Evolutionary conservation across 2,797 vertebrate species (phyloP).

Genomic region (Girardinus metallicus): DNA sequence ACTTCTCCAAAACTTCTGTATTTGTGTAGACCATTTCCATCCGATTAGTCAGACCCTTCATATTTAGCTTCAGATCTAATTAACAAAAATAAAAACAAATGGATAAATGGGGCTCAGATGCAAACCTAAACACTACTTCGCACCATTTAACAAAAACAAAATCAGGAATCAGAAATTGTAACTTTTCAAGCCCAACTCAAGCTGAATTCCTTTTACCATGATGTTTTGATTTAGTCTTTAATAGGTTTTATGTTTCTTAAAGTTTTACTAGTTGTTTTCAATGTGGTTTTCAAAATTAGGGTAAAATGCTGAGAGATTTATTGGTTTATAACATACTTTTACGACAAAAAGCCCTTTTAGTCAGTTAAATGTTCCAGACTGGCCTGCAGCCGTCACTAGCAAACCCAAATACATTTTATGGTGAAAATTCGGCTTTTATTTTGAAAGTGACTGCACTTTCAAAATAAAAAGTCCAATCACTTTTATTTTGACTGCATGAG

Average conservation of each 20-base stretch:
- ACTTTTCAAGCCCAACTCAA: neutral
- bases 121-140: neutral
- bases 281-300: neutral
- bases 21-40: neutral
- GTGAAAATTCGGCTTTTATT: neutral
- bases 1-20: slow-evolving; percentile 8
- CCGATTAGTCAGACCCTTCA: neutral
- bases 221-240: neutral
- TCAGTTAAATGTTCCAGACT: neutral
- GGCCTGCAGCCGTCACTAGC: neutral
- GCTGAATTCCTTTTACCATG: neutral
- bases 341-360: neutral
- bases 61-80: neutral
- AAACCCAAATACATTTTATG: neutral
- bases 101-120: neutral
- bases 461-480: too few relatives aligned
- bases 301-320: neutral
- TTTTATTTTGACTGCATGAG: too few relatives aligned
- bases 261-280: neutral
- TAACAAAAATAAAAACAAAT: neutral
- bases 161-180: neutral
- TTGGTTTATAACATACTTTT: neutral
- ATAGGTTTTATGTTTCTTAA: neutral
- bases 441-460: neutral
- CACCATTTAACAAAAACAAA: neutral